Evolutionary conservation across 2,888 invertebrate species (phyloP).

Genomic region (Dicranocentrus wangi): DNA sequence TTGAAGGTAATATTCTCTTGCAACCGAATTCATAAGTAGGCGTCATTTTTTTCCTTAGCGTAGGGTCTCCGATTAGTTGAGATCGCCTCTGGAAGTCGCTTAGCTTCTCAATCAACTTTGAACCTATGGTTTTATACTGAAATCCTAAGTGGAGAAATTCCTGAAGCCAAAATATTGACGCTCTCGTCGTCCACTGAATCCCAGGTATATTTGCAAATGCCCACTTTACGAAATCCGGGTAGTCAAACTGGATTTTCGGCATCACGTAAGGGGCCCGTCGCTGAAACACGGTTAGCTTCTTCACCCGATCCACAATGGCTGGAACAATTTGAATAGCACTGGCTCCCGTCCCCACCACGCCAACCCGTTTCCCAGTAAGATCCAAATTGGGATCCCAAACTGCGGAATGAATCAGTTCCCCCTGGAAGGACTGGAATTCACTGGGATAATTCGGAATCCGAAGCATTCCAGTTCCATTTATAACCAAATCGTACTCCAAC

Average conservation of each 20-base stretch:
- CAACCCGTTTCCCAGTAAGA: constrained; percentile 58
- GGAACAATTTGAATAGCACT: constrained; percentile 65
- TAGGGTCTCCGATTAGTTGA: constrained; percentile 36
- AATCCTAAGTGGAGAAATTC: constrained; percentile 44
- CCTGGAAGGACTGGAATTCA: constrained; percentile 46
- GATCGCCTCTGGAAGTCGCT: constrained; percentile 35
- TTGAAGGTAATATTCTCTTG: constrained; percentile 54
- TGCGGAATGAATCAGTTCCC: constrained; percentile 54
- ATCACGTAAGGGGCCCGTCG: constrained; percentile 48
- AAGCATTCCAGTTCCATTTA: constrained; percentile 59
- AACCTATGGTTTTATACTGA: constrained; percentile 37
- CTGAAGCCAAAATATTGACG: constrained; percentile 42
- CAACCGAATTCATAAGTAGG: constrained; percentile 66
- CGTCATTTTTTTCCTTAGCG: constrained; percentile 45
- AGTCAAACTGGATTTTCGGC: constrained; percentile 44
- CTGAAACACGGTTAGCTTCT: constrained; percentile 59
- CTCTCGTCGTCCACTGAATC: constrained; percentile 40
- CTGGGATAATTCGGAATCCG: constrained; percentile 59
- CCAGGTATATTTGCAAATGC: constrained; percentile 55
- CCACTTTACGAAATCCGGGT: constrained; percentile 38
- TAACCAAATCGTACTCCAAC: constrained; percentile 30
- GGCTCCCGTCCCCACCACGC: constrained; percentile 65
- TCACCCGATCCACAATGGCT: constrained; percentile 49
- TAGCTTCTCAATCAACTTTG: constrained; percentile 31
- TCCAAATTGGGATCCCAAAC: constrained; percentile 54